Percentiles rank a stretch among this genome's conserved stretches.
Conservation (phyloP, 2,888 invertebrate genomes). For the Lepidocyrtinus sp. region DNA sequence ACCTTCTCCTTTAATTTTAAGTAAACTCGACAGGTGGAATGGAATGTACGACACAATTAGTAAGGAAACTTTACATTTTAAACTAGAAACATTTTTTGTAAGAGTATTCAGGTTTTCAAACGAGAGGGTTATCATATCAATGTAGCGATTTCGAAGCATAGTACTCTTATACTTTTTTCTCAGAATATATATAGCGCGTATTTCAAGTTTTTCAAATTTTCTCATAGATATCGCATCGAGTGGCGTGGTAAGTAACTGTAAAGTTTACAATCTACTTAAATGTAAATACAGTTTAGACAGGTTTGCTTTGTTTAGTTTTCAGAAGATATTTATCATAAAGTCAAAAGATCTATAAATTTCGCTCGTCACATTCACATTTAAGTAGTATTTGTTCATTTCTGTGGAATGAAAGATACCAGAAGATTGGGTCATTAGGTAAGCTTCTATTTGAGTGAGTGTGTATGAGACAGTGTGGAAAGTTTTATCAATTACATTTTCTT, state of each 20-base stretch:
- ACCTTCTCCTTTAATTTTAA: too few species aligned
- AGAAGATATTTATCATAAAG: not conserved
- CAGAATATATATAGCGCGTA: constrained; percentile 11
- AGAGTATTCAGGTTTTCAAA: constrained; percentile 31
- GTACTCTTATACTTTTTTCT: not conserved
- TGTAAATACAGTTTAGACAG: too few species aligned
- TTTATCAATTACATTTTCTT: too few species aligned
- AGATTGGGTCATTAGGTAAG: constrained; percentile 30
- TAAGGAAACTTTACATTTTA: constrained; percentile 15
- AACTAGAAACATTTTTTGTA: constrained; percentile 16
- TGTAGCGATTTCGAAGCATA: constrained; percentile 6
- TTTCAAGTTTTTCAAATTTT: not conserved
- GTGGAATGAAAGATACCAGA: constrained; percentile 47
- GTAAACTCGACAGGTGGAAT: constrained; percentile 5
- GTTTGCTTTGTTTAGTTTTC: too few species aligned
- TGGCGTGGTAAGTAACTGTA: too few species aligned
- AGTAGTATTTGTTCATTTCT: not conserved
- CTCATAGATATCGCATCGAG: too few species aligned
- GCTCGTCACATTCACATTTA: too few species aligned
- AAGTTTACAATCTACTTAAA: too few species aligned
- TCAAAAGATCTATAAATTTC: too few species aligned
- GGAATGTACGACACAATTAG: constrained; percentile 7
- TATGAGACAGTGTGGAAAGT: too few species aligned
- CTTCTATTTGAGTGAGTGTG: constrained; percentile 29
- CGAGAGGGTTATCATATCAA: not conserved